Conservation (phyloP, 2,797 vertebrate genomes). For the Pterois miles region DNA sequence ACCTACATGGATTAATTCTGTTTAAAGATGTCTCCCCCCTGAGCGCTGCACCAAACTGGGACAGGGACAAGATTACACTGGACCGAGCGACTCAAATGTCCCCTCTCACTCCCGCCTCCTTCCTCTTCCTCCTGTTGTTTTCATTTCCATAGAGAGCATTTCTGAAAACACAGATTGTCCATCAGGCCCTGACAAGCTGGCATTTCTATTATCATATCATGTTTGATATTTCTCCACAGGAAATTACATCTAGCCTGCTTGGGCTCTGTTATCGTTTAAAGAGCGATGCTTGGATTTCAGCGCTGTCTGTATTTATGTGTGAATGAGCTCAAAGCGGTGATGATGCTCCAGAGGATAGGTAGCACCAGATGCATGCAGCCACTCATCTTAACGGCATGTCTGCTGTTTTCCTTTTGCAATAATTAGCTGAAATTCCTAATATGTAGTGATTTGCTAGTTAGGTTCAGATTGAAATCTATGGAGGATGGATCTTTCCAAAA, state of each 20-base stretch:
- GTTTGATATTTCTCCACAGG: neutral
- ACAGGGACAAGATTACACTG: constrained; percentile 40
- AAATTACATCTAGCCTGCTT: neutral
- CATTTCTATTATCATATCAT: neutral
- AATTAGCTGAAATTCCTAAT: neutral
- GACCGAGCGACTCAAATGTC: neutral
- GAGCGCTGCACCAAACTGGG: constrained; percentile 37
- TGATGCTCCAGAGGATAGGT: no score
- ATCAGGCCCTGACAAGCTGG: neutral
- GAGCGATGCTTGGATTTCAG: neutral
- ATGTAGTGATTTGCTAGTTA: neutral
- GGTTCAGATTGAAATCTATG: neutral
- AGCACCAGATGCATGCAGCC: neutral
- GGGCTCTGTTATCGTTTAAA: neutral
- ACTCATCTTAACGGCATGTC: neutral
- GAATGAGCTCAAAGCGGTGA: neutral
- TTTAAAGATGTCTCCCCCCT: constrained; percentile 48
- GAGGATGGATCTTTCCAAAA: neutral
- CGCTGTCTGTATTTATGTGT: neutral
- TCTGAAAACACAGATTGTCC: neutral
- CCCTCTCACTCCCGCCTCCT: neutral
- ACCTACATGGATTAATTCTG: constrained; percentile 64
- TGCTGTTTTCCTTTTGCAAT: neutral
- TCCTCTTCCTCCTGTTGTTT: neutral
- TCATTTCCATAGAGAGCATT: constrained; percentile 2